Evolutionary conservation across 2,888 invertebrate species (phyloP).

Genomic region (Xiphydria camelus): DNA sequence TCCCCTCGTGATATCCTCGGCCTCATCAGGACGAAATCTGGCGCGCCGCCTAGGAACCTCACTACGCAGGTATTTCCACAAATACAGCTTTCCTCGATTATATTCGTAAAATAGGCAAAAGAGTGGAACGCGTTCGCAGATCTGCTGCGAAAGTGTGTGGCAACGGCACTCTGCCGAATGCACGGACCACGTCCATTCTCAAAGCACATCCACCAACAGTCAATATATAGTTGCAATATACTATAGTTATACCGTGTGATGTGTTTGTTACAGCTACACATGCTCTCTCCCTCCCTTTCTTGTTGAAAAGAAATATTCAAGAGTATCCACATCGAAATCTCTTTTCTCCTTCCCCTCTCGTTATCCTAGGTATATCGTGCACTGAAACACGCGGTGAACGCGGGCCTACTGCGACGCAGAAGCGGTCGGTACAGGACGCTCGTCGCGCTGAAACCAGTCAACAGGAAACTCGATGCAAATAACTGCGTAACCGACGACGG

Average conservation of each 20-base stretch:
- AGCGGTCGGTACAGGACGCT: slow-evolving; percentile 43
- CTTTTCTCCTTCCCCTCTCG: background rate
- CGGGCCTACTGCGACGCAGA: slow-evolving; percentile 36
- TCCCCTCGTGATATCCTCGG: slow-evolving; percentile 37
- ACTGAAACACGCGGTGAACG: slow-evolving; percentile 42
- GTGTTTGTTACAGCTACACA: no score
- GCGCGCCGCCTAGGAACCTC: slow-evolving; percentile 30
- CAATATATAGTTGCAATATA: no score
- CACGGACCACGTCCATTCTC: no score
- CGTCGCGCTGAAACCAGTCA: slow-evolving; percentile 25
- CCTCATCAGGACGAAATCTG: slow-evolving; percentile 30
- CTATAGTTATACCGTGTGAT: no score
- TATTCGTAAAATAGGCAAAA: no score
- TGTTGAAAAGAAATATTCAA: no score
- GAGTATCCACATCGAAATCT: background rate
- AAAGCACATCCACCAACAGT: no score
- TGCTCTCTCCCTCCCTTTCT: background rate
- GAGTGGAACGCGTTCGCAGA: no score
- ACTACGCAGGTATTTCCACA: slow-evolving; percentile 39
- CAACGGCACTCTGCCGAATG: no score
- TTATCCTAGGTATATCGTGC: slow-evolving; percentile 41
- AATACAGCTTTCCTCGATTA: no score
- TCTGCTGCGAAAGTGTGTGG: no score
- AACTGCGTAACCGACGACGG: slow-evolving; percentile 8
- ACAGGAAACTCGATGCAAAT: background rate